These are phyloP conservation scores for Planiliza haematocheilus DNA, from an alignment of 2,113 vertebrate species.

Conservation along the genomic window DNA sequence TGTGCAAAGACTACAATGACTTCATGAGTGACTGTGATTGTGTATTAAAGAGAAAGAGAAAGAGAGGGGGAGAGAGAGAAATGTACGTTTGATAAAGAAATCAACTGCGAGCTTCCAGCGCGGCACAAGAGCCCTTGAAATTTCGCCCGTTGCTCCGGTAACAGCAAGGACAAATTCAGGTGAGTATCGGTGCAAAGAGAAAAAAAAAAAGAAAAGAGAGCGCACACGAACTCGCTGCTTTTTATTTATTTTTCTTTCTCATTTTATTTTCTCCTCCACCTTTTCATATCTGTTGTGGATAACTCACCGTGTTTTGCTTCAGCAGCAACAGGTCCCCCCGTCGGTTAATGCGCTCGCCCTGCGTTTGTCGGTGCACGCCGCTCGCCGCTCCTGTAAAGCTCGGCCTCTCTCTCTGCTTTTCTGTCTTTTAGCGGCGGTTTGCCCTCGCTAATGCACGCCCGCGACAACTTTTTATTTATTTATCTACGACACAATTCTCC, in stretches of 20 bases:
- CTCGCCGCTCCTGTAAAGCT: conserved; percentile 12
- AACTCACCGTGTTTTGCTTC: background rate
- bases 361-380: conserved; percentile 20
- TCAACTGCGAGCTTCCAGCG: conserved; percentile 33
- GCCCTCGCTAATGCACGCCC: conserved; percentile 32
- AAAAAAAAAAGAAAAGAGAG: background rate
- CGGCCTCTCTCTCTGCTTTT: conserved; percentile 33
- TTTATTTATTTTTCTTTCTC: conserved; percentile 15
- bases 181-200: conserved; percentile 20
- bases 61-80: conserved; percentile 21
- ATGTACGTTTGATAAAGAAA: conserved; percentile 52
- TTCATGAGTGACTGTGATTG: conserved; percentile 67
- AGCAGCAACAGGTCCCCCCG: conserved; percentile 9
- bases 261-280: too few relatives aligned
- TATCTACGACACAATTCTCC: conserved; percentile 9
- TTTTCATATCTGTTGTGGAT: conserved; percentile 2
- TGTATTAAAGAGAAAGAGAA: conserved; percentile 31
- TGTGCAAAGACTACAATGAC: conserved; percentile 62
- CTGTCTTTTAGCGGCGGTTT: conserved; percentile 9
- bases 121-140: conserved; percentile 70
- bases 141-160: conserved; percentile 79
- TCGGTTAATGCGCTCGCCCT: background rate
- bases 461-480: conserved; percentile 35
- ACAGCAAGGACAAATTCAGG: conserved; percentile 71
- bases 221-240: conserved; percentile 13